Evolutionary conservation across 2,888 invertebrate species (phyloP), one percentile per base, ranked within the genome.

Genomic region (Pachliopta kotzebuea): DNA sequence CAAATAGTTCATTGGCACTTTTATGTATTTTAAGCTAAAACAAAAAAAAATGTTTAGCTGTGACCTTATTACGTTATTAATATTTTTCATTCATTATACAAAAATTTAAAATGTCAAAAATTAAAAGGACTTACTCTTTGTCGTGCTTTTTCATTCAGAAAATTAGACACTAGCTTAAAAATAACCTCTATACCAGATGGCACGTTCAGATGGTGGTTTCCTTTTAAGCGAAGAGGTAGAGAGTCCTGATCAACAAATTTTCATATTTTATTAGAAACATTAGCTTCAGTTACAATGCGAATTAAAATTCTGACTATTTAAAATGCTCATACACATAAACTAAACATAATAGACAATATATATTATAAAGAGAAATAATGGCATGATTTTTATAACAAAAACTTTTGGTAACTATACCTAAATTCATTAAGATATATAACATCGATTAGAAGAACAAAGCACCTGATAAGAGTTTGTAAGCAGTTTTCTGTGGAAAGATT

Each of bases 141-240:
- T 72, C 84, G 92, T 67, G 94, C 86, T 74, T 95, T 94, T 70
- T 93, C 92, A 71, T 87, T 93, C 72, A 94, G 75, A 69, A 94
- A 91, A 31, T 86, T 84, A 66, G 91, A 92, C 65, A 94, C 78
- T n/a, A 94, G 77, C 63, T 88, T 86, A 72, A 93, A 93, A 60
- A 94, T 81, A 18, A 91, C 85, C 69, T 94, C 93, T 69, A 94
- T 90, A 17, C 93, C 90, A 1, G 91, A 71, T 1, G 94, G 93
- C 24, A 92, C 80, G 73, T 94, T 93, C 20, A 93, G 74, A 64
- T 93, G 93, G 74, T 94, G 93, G 62, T 93, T 87, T 18, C 92
- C 93, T 78, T 94, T 94, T 52, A 93, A 85, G 58, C 94, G 87
- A 8, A 93, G 79, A 0, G 95, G 95, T 80, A 93, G 92, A 0